Percentiles rank a stretch among this genome's conserved stretches.
Conservation (phyloP, 2,888 invertebrate genomes). For the Nomada hirtipes region DNA sequence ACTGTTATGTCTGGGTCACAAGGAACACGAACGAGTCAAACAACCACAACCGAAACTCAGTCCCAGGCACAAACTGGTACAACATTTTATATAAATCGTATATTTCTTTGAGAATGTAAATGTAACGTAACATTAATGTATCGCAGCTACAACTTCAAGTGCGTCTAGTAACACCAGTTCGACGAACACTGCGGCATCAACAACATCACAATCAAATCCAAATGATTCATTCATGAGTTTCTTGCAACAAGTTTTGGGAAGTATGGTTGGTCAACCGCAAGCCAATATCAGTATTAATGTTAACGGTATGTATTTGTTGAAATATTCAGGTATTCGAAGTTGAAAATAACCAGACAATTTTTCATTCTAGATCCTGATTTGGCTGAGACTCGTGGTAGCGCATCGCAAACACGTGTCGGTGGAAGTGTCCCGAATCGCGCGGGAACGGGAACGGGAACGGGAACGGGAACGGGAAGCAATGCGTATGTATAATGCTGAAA, state of each 20-base stretch:
- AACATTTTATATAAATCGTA: neutral
- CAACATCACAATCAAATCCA: slow-evolving; percentile 44
- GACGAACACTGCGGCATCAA: slow-evolving; percentile 55
- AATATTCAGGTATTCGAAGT: neutral
- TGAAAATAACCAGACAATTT: neutral
- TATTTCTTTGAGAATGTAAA: neutral
- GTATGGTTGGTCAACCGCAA: slow-evolving; percentile 33
- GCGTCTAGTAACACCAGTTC: slow-evolving; percentile 57
- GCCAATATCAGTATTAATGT: slow-evolving; percentile 27
- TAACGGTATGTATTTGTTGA: slow-evolving; percentile 44
- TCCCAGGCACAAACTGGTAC: slow-evolving; percentile 74
- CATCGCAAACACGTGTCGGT: slow-evolving; percentile 47
- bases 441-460: slow-evolving; percentile 52
- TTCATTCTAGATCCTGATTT: slow-evolving; percentile 34
- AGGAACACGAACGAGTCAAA: slow-evolving; percentile 70
- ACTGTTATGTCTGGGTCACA: slow-evolving; percentile 73
- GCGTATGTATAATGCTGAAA: slow-evolving; percentile 44
- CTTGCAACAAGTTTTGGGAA: slow-evolving; percentile 45
- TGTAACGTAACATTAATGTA: neutral
- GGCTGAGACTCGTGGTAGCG: slow-evolving; percentile 23
- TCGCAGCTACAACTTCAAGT: slow-evolving; percentile 67
- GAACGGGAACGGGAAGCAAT: slow-evolving; percentile 48
- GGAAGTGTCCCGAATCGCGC: slow-evolving; percentile 37
- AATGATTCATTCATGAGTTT: slow-evolving; percentile 41
- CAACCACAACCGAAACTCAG: slow-evolving; percentile 85